These are phyloP conservation scores for Pollicipes pollicipes DNA, from an alignment of 1,140 invertebrate species.

Conservation along the genomic window DNA sequence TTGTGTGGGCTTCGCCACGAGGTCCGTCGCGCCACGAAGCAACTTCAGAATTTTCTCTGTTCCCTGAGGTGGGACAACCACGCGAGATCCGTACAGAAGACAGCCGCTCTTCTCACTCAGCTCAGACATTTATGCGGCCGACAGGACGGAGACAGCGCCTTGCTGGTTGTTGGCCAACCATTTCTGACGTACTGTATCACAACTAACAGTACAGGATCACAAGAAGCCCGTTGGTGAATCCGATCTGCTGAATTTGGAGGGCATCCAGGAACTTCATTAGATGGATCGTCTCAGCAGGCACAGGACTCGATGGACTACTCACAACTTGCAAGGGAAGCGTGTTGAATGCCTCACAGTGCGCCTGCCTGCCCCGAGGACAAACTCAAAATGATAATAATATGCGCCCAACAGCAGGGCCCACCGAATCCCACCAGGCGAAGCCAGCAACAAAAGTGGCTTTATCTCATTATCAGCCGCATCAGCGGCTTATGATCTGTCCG, in stretches of 20 bases:
- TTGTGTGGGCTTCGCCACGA: neutral
- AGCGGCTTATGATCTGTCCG: neutral
- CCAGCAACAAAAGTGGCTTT: neutral
- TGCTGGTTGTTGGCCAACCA: neutral
- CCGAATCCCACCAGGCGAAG: neutral
- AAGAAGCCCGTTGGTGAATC: neutral
- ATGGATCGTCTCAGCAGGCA: neutral
- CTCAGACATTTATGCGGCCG: neutral
- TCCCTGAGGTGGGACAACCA: neutral
- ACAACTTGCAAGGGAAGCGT: neutral
- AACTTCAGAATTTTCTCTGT: neutral
- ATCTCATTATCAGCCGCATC: neutral
- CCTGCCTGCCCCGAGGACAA: neutral
- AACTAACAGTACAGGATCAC: neutral
- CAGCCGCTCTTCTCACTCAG: neutral
- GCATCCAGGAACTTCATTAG: neutral
- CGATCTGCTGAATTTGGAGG: neutral
- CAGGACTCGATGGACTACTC: neutral
- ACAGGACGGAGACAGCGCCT: neutral
- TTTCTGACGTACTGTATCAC: neutral
- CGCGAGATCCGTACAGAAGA: neutral
- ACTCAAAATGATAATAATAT: neutral
- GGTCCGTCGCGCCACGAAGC: neutral
- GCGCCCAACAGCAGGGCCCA: neutral
- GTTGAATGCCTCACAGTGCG: neutral